Evolutionary conservation across 2,797 vertebrate species (phyloP).

Genomic region (Myotis findleyi): DNA sequence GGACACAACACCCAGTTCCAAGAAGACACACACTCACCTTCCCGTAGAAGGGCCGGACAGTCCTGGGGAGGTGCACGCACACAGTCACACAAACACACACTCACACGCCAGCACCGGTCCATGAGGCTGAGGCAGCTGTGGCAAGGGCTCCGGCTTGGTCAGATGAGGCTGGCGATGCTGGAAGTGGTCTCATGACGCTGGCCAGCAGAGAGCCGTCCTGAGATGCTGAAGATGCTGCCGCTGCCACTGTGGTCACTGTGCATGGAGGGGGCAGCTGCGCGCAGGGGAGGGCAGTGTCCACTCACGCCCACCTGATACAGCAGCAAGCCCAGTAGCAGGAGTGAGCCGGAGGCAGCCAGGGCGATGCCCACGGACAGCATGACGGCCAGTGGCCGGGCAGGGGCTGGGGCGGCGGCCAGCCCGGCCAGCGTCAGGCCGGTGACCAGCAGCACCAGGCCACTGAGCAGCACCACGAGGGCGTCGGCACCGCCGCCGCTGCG

Average conservation of each 20-base stretch:
- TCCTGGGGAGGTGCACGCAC: not conserved
- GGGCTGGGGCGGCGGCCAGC: slow-evolving; percentile 91
- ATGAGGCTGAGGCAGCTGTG: not conserved
- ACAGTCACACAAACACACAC: not conserved
- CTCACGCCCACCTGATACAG: slow-evolving; percentile 85
- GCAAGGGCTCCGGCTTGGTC: slow-evolving; percentile 67
- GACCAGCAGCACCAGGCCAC: slow-evolving; percentile 91
- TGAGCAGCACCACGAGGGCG: slow-evolving; percentile 92
- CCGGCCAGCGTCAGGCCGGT: slow-evolving; percentile 93
- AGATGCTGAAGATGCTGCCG: slow-evolving; percentile 94
- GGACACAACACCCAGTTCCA: not conserved
- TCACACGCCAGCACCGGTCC: not conserved
- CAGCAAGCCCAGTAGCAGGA: slow-evolving; percentile 89
- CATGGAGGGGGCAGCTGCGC: not conserved
- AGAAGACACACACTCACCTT: not conserved
- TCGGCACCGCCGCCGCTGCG: slow-evolving; percentile 96
- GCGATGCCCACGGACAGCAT: slow-evolving; percentile 96
- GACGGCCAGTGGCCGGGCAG: slow-evolving; percentile 91
- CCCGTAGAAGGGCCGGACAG: not conserved
- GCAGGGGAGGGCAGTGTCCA: slow-evolving; percentile 75
- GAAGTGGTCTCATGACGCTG: slow-evolving; percentile 93
- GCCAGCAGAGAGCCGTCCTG: slow-evolving; percentile 89
- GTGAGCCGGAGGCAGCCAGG: slow-evolving; percentile 90
- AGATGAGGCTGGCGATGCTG: slow-evolving; percentile 97
- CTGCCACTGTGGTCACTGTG: slow-evolving; percentile 82